Evolutionary conservation across 2,888 invertebrate genomes (phyloP).

Genomic region (Brenthis daphne): DNA sequence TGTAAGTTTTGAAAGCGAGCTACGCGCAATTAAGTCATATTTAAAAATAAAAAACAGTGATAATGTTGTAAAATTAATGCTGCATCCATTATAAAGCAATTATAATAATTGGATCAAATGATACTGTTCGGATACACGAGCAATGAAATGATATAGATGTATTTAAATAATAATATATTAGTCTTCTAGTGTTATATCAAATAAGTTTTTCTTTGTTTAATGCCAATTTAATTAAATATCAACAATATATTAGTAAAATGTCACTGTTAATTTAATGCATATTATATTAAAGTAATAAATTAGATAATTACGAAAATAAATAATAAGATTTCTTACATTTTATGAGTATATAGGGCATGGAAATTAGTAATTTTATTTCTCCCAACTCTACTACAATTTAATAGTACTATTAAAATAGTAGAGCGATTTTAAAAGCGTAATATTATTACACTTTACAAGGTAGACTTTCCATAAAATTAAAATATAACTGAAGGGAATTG

Average conservation of each 20-base stretch:
- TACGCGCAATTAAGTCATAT: constrained; percentile 7
- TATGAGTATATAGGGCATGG: not conserved
- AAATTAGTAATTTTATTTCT: not conserved
- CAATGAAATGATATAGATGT: not conserved
- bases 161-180: not conserved
- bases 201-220: not conserved
- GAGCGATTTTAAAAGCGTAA: constrained; percentile 4
- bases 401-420: constrained; percentile 5
- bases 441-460: constrained; percentile 8
- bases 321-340: not conserved
- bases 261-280: too few species aligned
- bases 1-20: not conserved
- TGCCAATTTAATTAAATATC: not conserved
- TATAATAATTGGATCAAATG: constrained; percentile 39
- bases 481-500: constrained; percentile 14
- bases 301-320: too few species aligned
- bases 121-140: constrained; percentile 18
- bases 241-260: too few species aligned
- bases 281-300: too few species aligned
- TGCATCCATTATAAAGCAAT: constrained; percentile 39
- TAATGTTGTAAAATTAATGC: constrained; percentile 33
- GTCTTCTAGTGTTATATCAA: not conserved
- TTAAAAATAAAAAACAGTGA: constrained; percentile 33
- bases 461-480: constrained; percentile 14
- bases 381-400: not conserved